phyloP scores from a whole-genome alignment of 2,113 vertebrate species.

The Petaurus breviceps region DNA sequence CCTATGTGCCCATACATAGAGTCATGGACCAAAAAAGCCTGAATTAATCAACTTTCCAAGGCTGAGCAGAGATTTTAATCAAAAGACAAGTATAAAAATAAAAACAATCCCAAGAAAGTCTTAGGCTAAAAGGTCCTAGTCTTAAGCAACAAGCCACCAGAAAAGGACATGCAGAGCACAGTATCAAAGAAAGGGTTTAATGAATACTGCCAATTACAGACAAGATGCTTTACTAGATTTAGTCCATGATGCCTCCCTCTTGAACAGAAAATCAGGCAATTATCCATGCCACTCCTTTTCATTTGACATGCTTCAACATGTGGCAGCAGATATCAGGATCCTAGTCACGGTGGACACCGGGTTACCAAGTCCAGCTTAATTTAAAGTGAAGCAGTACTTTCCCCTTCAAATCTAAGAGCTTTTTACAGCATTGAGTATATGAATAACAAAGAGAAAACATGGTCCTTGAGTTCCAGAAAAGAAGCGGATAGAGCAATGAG shows the following conservation, averaged over 20 bases:
- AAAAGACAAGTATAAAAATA: background rate
- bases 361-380: background rate
- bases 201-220: background rate
- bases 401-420: background rate
- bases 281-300: background rate
- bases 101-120: background rate
- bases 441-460: background rate
- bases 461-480: background rate
- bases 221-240: background rate
- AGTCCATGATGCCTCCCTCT: background rate
- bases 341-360: background rate
- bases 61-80: background rate
- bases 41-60: background rate
- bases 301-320: background rate
- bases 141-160: background rate
- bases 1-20: background rate
- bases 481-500: background rate
- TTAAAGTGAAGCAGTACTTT: background rate
- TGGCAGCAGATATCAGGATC: background rate
- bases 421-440: background rate
- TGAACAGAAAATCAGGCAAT: background rate
- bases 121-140: background rate
- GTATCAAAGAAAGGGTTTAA: background rate
- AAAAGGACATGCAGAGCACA: background rate
- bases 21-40: background rate